A percentile compares a stretch with the other conserved stretches of the same genome.
These are phyloP conservation scores for Leptobrachium leishanense DNA, from an alignment of 2,113 vertebrate species.

Conservation along the genomic window DNA sequence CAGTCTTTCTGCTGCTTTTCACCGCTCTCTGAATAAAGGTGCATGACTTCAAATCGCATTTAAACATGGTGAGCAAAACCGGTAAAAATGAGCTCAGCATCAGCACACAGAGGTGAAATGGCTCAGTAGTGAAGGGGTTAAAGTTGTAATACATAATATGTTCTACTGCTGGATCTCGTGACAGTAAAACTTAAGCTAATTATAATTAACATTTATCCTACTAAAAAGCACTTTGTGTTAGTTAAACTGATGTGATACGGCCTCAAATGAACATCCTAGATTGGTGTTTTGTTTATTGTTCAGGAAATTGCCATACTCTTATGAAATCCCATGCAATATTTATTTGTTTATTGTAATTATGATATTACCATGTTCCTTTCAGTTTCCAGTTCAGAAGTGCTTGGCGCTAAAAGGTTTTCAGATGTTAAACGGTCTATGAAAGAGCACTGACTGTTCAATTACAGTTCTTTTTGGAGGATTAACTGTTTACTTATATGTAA, in stretches of 20 bases:
- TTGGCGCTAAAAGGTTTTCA: slow-evolving; percentile 41
- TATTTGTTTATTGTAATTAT: slow-evolving; percentile 46
- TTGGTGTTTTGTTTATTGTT: slow-evolving; percentile 36
- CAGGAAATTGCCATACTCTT: slow-evolving; percentile 44
- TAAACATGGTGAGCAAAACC: too few relatives aligned
- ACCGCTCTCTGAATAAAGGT: too few relatives aligned
- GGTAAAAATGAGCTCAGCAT: too few relatives aligned
- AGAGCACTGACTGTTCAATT: slow-evolving; percentile 35
- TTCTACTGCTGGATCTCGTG: not conserved
- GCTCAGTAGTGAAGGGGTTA: too few relatives aligned
- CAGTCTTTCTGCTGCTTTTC: too few relatives aligned
- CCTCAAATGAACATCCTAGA: slow-evolving; percentile 10
- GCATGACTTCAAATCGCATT: too few relatives aligned
- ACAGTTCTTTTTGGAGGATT: slow-evolving; percentile 24
- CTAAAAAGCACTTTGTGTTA: slow-evolving; percentile 40
- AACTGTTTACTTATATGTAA: slow-evolving; percentile 27
- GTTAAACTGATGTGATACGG: slow-evolving; percentile 18
- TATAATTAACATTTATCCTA: slow-evolving; percentile 5
- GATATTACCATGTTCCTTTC: slow-evolving; percentile 38
- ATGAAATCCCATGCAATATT: slow-evolving; percentile 49
- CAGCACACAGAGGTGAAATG: too few relatives aligned
- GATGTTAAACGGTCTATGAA: slow-evolving; percentile 39
- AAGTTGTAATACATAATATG: too few relatives aligned
- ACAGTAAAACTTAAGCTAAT: slow-evolving; percentile 16
- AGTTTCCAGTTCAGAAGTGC: slow-evolving; percentile 31